phyloP scores from a whole-genome alignment of 2,113 vertebrate species.

The Ageneiosus marmoratus region DNA sequence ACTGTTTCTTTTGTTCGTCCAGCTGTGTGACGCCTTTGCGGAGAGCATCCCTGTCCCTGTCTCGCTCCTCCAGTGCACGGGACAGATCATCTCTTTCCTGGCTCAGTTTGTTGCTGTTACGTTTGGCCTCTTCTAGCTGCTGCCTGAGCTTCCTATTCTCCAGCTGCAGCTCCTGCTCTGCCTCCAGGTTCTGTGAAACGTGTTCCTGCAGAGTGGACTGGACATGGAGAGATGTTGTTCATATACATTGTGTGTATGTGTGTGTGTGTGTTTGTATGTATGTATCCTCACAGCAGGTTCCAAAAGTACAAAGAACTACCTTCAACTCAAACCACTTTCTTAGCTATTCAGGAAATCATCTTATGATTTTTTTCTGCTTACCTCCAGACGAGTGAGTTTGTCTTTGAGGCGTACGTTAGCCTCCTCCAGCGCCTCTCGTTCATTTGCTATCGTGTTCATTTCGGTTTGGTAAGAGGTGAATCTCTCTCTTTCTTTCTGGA shows the following conservation, averaged over 20 bases:
- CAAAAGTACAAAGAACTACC: neutral
- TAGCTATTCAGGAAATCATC: neutral
- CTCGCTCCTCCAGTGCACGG: constrained; percentile 71
- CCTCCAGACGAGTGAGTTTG: constrained; percentile 72
- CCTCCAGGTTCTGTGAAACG: constrained; percentile 66
- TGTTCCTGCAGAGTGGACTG: constrained; percentile 67
- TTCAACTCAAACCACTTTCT: neutral
- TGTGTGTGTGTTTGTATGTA: neutral
- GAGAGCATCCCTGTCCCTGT: constrained; percentile 80
- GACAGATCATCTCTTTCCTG: constrained; percentile 78
- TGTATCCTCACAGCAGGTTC: neutral
- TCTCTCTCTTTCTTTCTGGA: constrained; percentile 75
- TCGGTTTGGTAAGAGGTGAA: constrained; percentile 41
- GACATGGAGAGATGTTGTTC: neutral
- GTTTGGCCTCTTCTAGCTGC: constrained; percentile 78
- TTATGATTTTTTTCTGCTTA: constrained; percentile 38
- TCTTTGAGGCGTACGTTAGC: constrained; percentile 60
- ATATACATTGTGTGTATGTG: neutral
- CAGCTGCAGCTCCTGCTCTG: constrained; percentile 73
- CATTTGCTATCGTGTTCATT: constrained; percentile 43
- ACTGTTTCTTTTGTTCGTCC: constrained; percentile 81
- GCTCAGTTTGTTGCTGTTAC: constrained; percentile 66
- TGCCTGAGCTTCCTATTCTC: constrained; percentile 76
- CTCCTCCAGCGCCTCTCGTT: constrained; percentile 58
- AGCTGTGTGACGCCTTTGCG: constrained; percentile 73